phyloP scores from a whole-genome alignment of 1,140 invertebrate species.

The Spodoptera litura region DNA sequence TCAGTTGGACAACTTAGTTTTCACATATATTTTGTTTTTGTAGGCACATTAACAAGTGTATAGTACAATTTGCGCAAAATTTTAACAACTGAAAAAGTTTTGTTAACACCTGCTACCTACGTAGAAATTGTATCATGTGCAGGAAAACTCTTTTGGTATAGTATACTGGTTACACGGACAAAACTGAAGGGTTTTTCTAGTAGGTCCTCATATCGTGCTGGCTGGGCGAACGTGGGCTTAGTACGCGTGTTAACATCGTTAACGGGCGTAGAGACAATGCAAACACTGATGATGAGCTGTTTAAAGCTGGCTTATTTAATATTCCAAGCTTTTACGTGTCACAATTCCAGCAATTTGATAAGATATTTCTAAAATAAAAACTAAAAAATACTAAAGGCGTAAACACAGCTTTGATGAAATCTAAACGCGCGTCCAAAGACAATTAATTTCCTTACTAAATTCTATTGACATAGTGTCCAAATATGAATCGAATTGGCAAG shows the following conservation, averaged over 20 bases:
- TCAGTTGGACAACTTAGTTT: constrained; percentile 5
- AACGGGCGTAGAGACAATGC: neutral
- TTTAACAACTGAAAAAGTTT: constrained; percentile 8
- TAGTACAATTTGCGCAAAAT: neutral
- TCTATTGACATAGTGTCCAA: too few relatives aligned
- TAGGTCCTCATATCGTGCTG: neutral
- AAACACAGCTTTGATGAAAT: too few relatives aligned
- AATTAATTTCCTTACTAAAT: too few relatives aligned
- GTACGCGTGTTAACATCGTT: neutral
- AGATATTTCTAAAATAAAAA: neutral
- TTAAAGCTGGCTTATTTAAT: neutral
- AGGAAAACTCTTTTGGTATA: neutral
- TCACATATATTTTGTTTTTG: neutral
- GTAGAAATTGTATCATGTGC: neutral
- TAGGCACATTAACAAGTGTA: neutral
- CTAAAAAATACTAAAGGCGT: too few relatives aligned
- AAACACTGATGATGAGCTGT: constrained; percentile 4
- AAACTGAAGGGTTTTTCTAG: constrained; percentile 16
- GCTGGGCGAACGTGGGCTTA: neutral
- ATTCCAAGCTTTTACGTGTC: too few relatives aligned
- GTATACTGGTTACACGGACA: neutral
- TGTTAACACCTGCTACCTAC: constrained; percentile 10
- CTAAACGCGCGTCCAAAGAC: neutral
- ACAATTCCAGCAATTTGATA: neutral
- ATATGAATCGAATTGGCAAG: too few relatives aligned